Evolutionary conservation across 2,797 vertebrate genomes (phyloP).

Genomic region (Sebastes hubbsi): DNA sequence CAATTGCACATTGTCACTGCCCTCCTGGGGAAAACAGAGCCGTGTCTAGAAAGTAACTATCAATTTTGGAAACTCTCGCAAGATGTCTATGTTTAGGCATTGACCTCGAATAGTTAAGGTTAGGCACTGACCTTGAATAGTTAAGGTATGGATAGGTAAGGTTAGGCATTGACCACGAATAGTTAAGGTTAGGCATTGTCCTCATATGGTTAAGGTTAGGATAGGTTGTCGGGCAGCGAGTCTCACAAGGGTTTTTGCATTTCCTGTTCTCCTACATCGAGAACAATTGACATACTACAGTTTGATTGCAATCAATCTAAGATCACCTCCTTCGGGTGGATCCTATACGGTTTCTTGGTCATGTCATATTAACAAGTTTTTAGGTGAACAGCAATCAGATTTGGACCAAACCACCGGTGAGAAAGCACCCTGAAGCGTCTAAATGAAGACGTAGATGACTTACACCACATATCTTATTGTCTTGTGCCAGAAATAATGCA

Average conservation of each 20-base stretch:
- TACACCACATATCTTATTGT: not conserved
- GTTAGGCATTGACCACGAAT: too few species aligned
- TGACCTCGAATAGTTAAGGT: too few species aligned
- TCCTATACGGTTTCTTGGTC: not conserved
- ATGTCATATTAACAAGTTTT: not conserved
- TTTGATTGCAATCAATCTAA: not conserved
- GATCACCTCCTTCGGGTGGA: not conserved
- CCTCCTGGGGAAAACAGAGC: not conserved
- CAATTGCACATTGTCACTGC: not conserved
- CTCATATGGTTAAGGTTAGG: too few species aligned
- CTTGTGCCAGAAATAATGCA: not conserved
- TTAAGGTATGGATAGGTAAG: too few species aligned
- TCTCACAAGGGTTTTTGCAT: too few species aligned
- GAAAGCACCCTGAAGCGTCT: not conserved
- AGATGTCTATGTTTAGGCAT: too few species aligned
- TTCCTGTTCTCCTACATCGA: not conserved
- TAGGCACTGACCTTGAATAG: too few species aligned
- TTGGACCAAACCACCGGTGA: not conserved
- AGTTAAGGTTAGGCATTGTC: too few species aligned
- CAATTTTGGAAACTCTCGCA: rapidly evolving
- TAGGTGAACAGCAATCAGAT: not conserved
- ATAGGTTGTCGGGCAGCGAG: too few species aligned
- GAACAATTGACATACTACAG: not conserved
- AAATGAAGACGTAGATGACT: not conserved
- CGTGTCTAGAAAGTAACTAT: too few species aligned